These are phyloP conservation scores for Macrotis lagotis DNA, from an alignment of 2,113 vertebrate species.

Conservation along the genomic window DNA sequence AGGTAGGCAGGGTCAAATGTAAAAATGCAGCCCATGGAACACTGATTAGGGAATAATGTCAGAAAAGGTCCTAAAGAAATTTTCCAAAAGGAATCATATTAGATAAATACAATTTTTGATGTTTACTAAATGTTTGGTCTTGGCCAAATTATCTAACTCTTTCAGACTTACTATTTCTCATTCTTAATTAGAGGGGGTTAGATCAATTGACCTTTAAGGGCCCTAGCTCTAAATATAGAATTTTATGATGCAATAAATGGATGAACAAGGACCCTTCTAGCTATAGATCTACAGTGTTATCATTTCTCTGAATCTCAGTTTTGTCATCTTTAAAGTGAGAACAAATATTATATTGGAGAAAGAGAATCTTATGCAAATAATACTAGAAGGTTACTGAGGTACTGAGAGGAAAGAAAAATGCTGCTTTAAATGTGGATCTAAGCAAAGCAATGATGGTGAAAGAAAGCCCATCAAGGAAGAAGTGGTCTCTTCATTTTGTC, in stretches of 20 bases:
- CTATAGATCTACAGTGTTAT: background rate
- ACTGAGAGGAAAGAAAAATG: background rate
- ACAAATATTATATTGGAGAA: background rate
- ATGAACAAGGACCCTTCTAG: background rate
- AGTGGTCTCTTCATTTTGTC: background rate
- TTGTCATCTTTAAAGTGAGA: background rate
- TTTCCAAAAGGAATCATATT: too few species aligned
- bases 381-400: background rate
- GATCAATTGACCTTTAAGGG: background rate
- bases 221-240: background rate
- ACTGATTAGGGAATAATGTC: too few species aligned
- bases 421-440: background rate
- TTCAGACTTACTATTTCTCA: background rate
- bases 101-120: too few species aligned
- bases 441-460: background rate
- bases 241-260: background rate
- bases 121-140: too few species aligned
- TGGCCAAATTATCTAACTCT: background rate
- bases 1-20: background rate
- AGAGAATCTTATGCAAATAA: background rate
- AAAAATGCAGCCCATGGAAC: background rate
- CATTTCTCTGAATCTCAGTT: background rate
- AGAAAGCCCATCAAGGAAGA: background rate
- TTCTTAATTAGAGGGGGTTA: background rate
- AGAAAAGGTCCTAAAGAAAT: too few species aligned